Evolutionary conservation across 2,113 vertebrate species (phyloP).

Genomic region (Xyliphius kryptos): DNA sequence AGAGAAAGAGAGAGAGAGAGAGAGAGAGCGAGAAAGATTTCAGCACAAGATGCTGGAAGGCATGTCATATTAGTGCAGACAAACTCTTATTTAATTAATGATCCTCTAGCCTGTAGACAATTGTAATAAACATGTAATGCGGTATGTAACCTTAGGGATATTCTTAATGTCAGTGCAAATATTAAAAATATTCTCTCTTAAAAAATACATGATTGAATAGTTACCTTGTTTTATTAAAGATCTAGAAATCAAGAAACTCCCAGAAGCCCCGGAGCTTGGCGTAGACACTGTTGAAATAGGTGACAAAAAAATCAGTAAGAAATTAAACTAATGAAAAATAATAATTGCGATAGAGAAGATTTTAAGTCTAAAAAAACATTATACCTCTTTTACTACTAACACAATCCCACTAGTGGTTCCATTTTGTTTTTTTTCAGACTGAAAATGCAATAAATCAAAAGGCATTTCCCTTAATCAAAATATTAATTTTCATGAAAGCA

Average conservation of each 20-base stretch:
- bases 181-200: neutral
- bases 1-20: no score
- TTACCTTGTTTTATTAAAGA: conserved; percentile 19
- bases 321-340: neutral
- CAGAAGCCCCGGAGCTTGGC: neutral
- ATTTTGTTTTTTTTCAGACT: no score
- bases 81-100: neutral
- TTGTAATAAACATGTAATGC: conserved; percentile 7
- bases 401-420: no score
- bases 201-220: conserved; percentile 3
- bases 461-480: no score
- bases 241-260: neutral
- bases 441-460: no score
- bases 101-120: neutral
- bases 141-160: neutral
- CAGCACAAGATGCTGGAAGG: conserved; percentile 3
- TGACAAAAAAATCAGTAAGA: neutral
- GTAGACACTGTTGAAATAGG: neutral
- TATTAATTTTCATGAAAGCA: no score
- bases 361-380: no score
- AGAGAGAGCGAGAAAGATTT: no score
- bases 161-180: conserved; percentile 22
- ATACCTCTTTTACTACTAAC: no score
- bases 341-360: no score
- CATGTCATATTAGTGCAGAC: neutral